Evolutionary conservation across 2,797 vertebrate species (phyloP).

Genomic region (Mastacembelus armatus): DNA sequence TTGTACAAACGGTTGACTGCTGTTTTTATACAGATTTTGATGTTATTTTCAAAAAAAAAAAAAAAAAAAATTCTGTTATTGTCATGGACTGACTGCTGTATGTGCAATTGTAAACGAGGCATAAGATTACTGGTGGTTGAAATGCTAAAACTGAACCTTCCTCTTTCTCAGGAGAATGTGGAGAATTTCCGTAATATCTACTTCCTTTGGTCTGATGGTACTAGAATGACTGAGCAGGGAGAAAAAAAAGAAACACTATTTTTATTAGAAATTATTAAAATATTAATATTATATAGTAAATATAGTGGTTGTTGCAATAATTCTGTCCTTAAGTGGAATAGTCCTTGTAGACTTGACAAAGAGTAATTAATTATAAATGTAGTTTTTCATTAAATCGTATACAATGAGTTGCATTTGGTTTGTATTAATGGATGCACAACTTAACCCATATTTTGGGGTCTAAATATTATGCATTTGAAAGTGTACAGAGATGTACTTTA

Average conservation of each 20-base stretch:
- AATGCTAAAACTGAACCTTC: constrained; percentile 50
- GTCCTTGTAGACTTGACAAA: constrained; percentile 32
- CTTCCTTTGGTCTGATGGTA: constrained; percentile 40
- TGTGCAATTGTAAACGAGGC: constrained; percentile 10
- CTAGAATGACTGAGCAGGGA: constrained; percentile 41
- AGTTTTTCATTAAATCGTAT: not conserved
- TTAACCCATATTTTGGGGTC: constrained; percentile 1
- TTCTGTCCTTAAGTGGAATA: constrained; percentile 2
- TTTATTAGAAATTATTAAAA: constrained; percentile 58
- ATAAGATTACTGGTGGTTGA: constrained; percentile 46
- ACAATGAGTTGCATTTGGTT: constrained; percentile 9
- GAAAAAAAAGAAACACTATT: constrained; percentile 24
- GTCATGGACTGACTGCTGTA: constrained; percentile 33
- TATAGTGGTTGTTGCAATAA: constrained; percentile 10
- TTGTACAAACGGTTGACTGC: constrained; percentile 7
- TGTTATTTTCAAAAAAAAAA: constrained; percentile 31
- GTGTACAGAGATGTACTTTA: constrained; percentile 32
- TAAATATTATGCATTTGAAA: constrained; percentile 32
- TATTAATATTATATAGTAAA: constrained; percentile 14
- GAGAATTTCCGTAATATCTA: constrained; percentile 42
- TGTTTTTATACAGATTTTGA: constrained; percentile 31
- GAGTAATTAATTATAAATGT: not conserved
- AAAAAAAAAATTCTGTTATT: constrained; percentile 13
- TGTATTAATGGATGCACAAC: constrained; percentile 6
- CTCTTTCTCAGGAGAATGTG: constrained; percentile 71